phyloP scores from a whole-genome alignment of 1,140 invertebrate genomes.

The Drosophila paulistorum region DNA sequence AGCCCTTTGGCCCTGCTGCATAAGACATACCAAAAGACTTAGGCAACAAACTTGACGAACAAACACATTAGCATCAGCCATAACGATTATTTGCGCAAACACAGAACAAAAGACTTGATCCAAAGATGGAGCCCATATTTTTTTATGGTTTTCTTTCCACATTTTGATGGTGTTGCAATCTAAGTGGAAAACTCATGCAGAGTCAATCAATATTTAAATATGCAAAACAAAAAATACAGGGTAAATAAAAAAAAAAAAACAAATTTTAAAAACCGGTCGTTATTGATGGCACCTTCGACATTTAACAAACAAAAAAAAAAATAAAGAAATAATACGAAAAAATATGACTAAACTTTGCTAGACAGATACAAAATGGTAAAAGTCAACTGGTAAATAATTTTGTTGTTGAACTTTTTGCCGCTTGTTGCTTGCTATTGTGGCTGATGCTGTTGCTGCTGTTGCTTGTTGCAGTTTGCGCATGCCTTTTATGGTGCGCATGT shows the following conservation, averaged over 20 bases:
- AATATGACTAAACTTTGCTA: conserved; percentile 67
- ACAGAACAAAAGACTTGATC: conserved; percentile 54
- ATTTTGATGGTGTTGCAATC: conserved; percentile 57
- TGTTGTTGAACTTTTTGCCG: conserved; percentile 58
- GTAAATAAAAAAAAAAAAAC: conserved; percentile 7
- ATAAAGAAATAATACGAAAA: conserved; percentile 36
- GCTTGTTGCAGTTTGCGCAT: conserved; percentile 35
- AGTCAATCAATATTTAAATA: conserved; percentile 69
- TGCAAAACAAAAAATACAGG: conserved; percentile 51
- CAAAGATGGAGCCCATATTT: conserved; percentile 29
- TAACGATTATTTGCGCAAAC: conserved; percentile 5
- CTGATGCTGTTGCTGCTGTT: conserved; percentile 22
- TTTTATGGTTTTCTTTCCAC: conserved; percentile 26
- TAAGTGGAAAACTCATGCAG: conserved; percentile 45
- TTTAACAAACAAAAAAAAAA: conserved; percentile 49
- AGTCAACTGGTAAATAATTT: conserved; percentile 69
- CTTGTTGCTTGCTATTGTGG: conserved; percentile 30
- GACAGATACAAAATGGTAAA: conserved; percentile 67
- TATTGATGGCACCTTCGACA: conserved; percentile 81
- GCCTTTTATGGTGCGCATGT: conserved; percentile 63
- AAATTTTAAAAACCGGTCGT: conserved; percentile 52
- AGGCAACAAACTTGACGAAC: conserved; percentile 52
- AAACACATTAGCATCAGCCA: conserved; percentile 7
- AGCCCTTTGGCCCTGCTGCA: background rate
- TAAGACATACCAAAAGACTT: conserved; percentile 42